Conservation (phyloP, 2,797 vertebrate species). For the Hydrocynus forskahlii region DNA sequence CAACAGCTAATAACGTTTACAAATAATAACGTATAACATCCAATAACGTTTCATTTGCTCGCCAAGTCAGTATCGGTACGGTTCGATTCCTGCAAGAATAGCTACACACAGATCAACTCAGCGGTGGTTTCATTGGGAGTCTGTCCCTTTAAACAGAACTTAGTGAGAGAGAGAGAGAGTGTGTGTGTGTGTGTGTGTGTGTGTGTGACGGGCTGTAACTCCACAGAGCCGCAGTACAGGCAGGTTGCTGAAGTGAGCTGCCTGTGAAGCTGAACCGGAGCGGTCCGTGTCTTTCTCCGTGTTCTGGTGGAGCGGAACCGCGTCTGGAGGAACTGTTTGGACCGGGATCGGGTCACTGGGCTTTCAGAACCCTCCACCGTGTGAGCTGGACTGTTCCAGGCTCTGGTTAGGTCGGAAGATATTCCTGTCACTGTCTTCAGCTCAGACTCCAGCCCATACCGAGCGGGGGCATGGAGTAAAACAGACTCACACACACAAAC, state of each 20-base stretch:
- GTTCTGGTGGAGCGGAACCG: conserved; percentile 6
- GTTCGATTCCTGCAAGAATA: no score
- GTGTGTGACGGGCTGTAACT: conserved; percentile 26
- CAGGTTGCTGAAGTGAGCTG: neutral
- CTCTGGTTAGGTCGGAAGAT: conserved; percentile 33
- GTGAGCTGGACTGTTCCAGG: conserved; percentile 52
- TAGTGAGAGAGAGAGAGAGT: conserved; percentile 36
- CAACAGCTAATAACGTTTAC: neutral
- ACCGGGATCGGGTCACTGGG: conserved; percentile 12
- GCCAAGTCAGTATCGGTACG: no score
- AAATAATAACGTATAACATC: neutral
- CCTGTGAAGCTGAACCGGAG: neutral
- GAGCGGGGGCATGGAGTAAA: conserved; percentile 58
- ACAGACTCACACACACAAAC: neutral
- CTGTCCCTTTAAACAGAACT: conserved; percentile 69
- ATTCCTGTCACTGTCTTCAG: conserved; percentile 23
- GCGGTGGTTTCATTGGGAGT: conserved; percentile 8
- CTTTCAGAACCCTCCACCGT: conserved; percentile 36
- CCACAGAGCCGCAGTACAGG: conserved; percentile 32
- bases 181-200: conserved; percentile 6
- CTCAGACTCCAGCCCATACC: conserved; percentile 45
- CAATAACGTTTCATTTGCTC: no score
- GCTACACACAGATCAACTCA: neutral
- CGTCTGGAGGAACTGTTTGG: conserved; percentile 16
- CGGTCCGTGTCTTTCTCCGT: neutral